Base-by-base conservation (phyloP, 2,113 vertebrate genomes). In the Strix uralensis region DNA sequence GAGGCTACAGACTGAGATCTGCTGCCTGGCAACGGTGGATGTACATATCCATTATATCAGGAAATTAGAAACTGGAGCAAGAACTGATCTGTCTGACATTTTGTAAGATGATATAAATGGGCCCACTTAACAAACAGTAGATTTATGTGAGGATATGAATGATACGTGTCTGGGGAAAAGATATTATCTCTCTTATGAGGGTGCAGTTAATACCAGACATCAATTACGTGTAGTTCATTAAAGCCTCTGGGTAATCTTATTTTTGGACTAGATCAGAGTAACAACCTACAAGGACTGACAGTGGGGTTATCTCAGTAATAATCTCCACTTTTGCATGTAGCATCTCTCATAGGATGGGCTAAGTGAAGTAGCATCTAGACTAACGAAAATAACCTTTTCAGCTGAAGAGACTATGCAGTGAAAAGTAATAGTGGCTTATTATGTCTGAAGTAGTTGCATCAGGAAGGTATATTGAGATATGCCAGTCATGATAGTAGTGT, bases 211-310 rank as follows among this genome's bases (percentile, higher is more conserved):
- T 96, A 91, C 65, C 86, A 96, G 77, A 55, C 69, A 90, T 93
- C 96, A 96, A 58, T 96, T 95, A 97, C 79, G 9, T 85, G 79
- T 91, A 92, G 96, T 90, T 97, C 94, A 96, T 97, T 97, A 87
- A 97, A 96, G 63, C 78, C 74, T 96, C 91, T 87, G 82, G 74
- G 91, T 96, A 97, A 94, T 96, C 69, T 96, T 97, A 83, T 85
- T 97, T 97, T 88, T 96, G 79, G 40, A 81, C 79, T 94, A 77
- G 83, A 83, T 95, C 51, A 74, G 92, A 94, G 81, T 32, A 93
- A 23, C 32, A 90, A 80, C 62, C 29, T n/a, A 22, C 46, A 69
- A 79, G 73, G 78, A 87, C 49, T 67, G 90, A 19, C 18, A 90
- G 67, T 93, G 88, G 75, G 80, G 82, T 84, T 92, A 88, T 90